A percentile compares a stretch with the other conserved stretches of the same genome.
phyloP scores from a whole-genome alignment of 2,888 invertebrate genomes.

The Machimus atricapillus region DNA sequence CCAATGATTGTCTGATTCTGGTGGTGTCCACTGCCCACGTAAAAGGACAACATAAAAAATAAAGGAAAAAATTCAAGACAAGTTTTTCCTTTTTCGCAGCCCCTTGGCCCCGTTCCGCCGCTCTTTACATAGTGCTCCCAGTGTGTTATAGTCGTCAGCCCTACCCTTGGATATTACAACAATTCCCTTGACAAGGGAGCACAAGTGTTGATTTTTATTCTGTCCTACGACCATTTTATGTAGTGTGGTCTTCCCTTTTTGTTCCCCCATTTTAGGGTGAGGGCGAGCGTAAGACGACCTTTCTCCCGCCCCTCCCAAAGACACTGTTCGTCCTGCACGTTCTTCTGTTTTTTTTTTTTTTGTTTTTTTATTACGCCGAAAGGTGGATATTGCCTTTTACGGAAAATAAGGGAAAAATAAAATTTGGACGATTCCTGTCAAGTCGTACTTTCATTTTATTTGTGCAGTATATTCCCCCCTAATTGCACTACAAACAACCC shows the following conservation, averaged over 20 bases:
- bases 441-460: constrained; percentile 10
- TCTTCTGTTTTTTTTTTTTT: neutral
- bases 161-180: constrained; percentile 33
- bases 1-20: constrained; percentile 9
- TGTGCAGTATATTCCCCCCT: constrained; percentile 7
- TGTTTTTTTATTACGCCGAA: constrained; percentile 7
- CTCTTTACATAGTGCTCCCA: neutral
- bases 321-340: neutral
- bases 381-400: constrained; percentile 18
- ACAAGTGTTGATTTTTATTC: constrained; percentile 37
- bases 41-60: constrained; percentile 33
- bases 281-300: neutral
- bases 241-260: constrained; percentile 32
- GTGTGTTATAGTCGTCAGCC: constrained; percentile 24
- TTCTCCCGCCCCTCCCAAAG: neutral
- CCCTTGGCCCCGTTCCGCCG: neutral
- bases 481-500: constrained; percentile 28
- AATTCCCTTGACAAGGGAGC: constrained; percentile 38
- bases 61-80: constrained; percentile 31
- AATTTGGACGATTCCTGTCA: constrained; percentile 26
- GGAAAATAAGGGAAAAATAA: constrained; percentile 19
- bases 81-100: constrained; percentile 14
- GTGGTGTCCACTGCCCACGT: neutral
- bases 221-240: constrained; percentile 38
- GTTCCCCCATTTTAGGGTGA: neutral